Conservation (phyloP, 2,888 invertebrate genomes). For the Hyposoter didymator region DNA sequence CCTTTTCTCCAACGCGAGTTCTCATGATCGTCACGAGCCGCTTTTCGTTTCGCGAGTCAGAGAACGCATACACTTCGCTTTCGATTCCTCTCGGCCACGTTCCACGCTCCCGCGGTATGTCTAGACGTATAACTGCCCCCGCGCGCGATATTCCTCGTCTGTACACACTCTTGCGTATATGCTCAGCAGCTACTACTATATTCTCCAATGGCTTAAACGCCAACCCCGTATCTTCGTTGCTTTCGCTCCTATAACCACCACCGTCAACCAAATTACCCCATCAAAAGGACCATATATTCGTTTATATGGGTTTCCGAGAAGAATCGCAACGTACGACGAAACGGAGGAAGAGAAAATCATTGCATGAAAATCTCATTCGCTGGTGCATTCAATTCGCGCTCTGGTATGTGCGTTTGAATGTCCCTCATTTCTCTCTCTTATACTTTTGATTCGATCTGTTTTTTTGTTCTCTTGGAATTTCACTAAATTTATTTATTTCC, state of each 20-base stretch:
- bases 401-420: background rate
- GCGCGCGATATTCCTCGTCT: constrained; percentile 29
- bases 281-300: constrained; percentile 73
- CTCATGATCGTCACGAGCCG: constrained; percentile 9
- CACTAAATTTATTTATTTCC: background rate
- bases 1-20: background rate
- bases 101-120: constrained; percentile 70
- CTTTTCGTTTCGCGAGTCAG: constrained; percentile 9
- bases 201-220: constrained; percentile 74
- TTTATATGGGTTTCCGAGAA: constrained; percentile 47
- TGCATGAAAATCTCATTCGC: background rate
- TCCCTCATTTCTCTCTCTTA: background rate
- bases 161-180: background rate
- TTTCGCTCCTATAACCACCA: constrained; percentile 63
- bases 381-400: background rate
- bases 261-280: constrained; percentile 76
- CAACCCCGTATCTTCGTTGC: constrained; percentile 74
- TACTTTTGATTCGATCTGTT: background rate
- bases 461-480: background rate
- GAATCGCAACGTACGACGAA: background rate
- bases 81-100: constrained; percentile 43
- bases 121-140: constrained; percentile 76
- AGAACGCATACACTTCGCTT: constrained; percentile 30
- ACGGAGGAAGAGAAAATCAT: background rate
- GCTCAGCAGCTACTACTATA: constrained; percentile 5